Evolutionary conservation across 2,797 vertebrate species (phyloP).

Genomic region (Telmatherina bonti): DNA sequence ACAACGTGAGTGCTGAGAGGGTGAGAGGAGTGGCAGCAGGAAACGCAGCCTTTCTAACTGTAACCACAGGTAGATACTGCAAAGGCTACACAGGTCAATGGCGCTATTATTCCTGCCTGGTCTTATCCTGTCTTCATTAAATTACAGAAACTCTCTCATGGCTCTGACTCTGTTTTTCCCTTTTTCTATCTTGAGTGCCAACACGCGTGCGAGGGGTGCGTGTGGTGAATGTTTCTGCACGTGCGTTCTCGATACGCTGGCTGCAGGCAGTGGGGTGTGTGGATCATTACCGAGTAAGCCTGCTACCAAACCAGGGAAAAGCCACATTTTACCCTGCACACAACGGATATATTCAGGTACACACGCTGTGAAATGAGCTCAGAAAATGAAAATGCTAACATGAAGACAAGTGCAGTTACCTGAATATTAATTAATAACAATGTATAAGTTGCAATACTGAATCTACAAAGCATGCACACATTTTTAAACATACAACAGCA

Average conservation of each 20-base stretch:
- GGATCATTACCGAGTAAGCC: slow-evolving; percentile 83
- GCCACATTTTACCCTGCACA: slow-evolving; percentile 78
- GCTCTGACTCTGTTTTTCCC: slow-evolving; percentile 28
- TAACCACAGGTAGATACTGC: slow-evolving; percentile 81
- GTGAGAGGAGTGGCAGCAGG: slow-evolving; percentile 78
- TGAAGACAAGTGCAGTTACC: neutral
- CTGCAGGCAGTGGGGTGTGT: slow-evolving; percentile 77
- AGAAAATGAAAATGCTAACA: neutral
- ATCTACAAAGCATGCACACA: slow-evolving; percentile 18
- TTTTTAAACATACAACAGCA: slow-evolving; percentile 12
- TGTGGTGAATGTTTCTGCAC: slow-evolving; percentile 58
- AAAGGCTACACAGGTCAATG: neutral
- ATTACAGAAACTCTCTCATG: slow-evolving; percentile 25
- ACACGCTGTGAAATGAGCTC: slow-evolving; percentile 5
- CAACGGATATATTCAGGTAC: slow-evolving; percentile 77
- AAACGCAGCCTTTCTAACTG: slow-evolving; percentile 67
- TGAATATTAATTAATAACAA: neutral
- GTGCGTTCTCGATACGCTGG: slow-evolving; percentile 85
- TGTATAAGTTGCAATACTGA: slow-evolving; percentile 23
- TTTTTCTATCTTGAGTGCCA: slow-evolving; percentile 56
- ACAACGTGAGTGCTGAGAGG: slow-evolving; percentile 84
- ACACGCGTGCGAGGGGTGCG: slow-evolving; percentile 51
- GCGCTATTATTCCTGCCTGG: slow-evolving; percentile 15
- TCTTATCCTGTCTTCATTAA: slow-evolving; percentile 6
- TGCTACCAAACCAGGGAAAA: slow-evolving; percentile 84